Base-by-base conservation (phyloP, 2,797 vertebrate species). In the Phalloptychus januarius region DNA sequence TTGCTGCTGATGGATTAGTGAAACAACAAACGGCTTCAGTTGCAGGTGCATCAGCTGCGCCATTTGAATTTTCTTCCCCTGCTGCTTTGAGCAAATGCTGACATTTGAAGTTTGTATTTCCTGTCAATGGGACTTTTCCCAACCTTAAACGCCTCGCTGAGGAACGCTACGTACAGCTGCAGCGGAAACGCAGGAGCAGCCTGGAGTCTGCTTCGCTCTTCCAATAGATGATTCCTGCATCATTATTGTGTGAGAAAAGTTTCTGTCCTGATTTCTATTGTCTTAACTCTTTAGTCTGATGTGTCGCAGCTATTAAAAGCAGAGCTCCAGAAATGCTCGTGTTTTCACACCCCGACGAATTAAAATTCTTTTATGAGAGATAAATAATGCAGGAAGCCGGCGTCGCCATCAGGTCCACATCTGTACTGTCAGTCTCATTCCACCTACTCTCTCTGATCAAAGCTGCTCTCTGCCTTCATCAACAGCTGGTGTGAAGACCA, bases 11-110 rank as follows among this genome's bases (percentile, higher is more conserved):
- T 93, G 71, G 90, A 91, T 92, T 85, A 89, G 74, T 54, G 78
- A 85, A 75, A 85, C 84, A 78, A 80, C 36, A 80, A 87, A 20
- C 85, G 78, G 78, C 84, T 86, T 81, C 86, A 80, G 83, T 79
- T 70, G 85, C 90, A 93, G 92, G 86, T 93, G 93, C 87, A 83
- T 90, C 86, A 87, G 78, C 85, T 71, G 50, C 69, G 81, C 79
- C 50, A 18, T 90, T 85, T 89, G 74, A 85, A 74, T 84, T 82
- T 63, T 38, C 31, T 77, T 83, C 90, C 86, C 82, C 36, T 33
- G 86, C 75, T 48, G 1, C 75, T 72, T 44, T 46, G 70, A 69
- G 11, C 79, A 85, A 89, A 83, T 50, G 85, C 87, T 87, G 90
- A 90, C 86, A 79, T 81, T 52, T 36, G 69, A 82, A 79, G 80